Evolutionary conservation across 1,140 invertebrate species (phyloP).

Genomic region (Lanistes nyassanus): DNA sequence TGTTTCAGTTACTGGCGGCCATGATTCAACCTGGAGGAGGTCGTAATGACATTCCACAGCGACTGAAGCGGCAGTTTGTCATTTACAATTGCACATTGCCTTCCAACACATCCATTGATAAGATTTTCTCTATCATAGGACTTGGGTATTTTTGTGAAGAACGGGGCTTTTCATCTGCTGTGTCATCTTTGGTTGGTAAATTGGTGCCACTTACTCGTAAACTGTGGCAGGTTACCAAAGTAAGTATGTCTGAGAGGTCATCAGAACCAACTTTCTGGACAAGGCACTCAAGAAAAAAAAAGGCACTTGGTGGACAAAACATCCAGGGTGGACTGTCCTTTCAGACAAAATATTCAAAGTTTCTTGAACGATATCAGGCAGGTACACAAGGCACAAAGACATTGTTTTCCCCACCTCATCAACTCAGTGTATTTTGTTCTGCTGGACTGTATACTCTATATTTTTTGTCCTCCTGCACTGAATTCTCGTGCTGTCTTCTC

Average conservation of each 20-base stretch:
- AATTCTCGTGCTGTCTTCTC: too few relatives aligned
- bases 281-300: too few relatives aligned
- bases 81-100: constrained; percentile 95
- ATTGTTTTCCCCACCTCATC: too few relatives aligned
- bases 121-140: constrained; percentile 78
- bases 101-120: constrained; percentile 85
- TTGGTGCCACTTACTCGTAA: constrained; percentile 87
- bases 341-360: too few relatives aligned
- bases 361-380: too few relatives aligned
- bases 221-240: constrained; percentile 88
- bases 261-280: too few relatives aligned
- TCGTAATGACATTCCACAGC: constrained; percentile 93
- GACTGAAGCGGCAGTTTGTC: constrained; percentile 92
- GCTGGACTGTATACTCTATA: too few relatives aligned
- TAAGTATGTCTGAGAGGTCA: constrained; percentile 32
- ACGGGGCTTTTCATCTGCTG: constrained; percentile 78
- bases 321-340: too few relatives aligned
- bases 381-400: too few relatives aligned
- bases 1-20: constrained; percentile 76
- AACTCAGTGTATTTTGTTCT: too few relatives aligned
- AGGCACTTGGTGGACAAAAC: too few relatives aligned
- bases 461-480: too few relatives aligned
- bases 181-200: constrained; percentile 81
- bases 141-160: constrained; percentile 62
- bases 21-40: constrained; percentile 96